Conservation (phyloP, 2,888 invertebrate species). For the Spicauda simplicius region DNA sequence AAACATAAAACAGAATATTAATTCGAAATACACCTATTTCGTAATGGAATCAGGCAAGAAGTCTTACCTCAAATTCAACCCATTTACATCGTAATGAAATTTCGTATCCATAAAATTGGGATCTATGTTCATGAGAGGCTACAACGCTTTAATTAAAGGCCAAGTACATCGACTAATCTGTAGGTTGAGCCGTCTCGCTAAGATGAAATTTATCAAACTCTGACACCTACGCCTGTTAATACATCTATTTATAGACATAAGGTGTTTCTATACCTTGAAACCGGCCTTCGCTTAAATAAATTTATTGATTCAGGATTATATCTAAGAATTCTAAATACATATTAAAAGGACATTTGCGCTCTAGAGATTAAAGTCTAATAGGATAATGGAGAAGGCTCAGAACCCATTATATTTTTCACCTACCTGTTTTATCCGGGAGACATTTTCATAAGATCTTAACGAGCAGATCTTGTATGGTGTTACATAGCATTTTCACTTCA, state of each 20-base stretch:
- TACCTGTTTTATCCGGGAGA: too few relatives aligned
- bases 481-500: constrained; percentile 39
- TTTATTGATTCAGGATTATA: too few relatives aligned
- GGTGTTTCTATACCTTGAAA: not conserved
- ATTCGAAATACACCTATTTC: not conserved
- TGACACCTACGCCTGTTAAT: constrained; percentile 6
- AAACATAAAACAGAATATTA: not conserved
- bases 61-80: constrained; percentile 2
- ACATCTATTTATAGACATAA: not conserved
- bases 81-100: constrained; percentile 21
- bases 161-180: constrained; percentile 23
- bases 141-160: constrained; percentile 26
- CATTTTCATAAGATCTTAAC: too few relatives aligned
- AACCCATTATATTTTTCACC: too few relatives aligned
- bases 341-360: too few relatives aligned
- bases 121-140: constrained; percentile 11
- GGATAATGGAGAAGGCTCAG: too few relatives aligned
- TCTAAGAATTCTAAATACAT: too few relatives aligned
- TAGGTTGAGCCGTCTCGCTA: constrained; percentile 11
- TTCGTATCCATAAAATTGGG: constrained; percentile 23
- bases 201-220: constrained; percentile 36
- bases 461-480: too few relatives aligned
- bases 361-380: too few relatives aligned
- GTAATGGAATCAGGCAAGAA: constrained; percentile 2
- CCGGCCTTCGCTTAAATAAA: too few relatives aligned